Percentiles rank a stretch among this genome's conserved stretches.
phyloP scores from a whole-genome alignment of 2,113 vertebrate genomes.

The Brienomyrus longianalis region DNA sequence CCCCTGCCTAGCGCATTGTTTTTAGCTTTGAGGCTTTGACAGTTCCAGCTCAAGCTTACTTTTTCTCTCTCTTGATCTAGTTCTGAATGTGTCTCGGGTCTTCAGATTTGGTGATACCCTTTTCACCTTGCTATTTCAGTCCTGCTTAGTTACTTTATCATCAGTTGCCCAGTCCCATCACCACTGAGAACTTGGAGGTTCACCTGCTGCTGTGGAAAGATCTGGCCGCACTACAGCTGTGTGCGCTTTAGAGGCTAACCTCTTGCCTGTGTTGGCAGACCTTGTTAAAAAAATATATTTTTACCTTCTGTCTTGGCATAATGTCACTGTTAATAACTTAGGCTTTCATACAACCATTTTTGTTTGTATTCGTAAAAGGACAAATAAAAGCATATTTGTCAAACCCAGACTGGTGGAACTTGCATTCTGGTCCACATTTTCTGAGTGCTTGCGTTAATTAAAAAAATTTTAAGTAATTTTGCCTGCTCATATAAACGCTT shows the following conservation, averaged over 20 bases:
- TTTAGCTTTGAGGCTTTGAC: background rate
- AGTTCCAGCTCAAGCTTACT: background rate
- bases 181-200: background rate
- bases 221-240: background rate
- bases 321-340: background rate
- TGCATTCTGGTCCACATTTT: background rate
- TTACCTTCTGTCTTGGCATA: background rate
- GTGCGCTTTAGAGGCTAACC: background rate
- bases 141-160: background rate
- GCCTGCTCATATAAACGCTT: background rate
- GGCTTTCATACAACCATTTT: background rate
- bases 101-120: background rate
- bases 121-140: background rate
- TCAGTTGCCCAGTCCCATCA: background rate
- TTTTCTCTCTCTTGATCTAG: background rate
- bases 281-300: conserved; percentile 1
- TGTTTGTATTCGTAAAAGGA: background rate
- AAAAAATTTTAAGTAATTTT: background rate
- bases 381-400: background rate
- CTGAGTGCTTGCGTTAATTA: background rate
- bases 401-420: background rate
- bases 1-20: background rate
- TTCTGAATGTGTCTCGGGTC: background rate
- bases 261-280: background rate
- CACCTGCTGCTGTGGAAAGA: background rate